phyloP scores from a whole-genome alignment of 2,797 vertebrate species.

The Heliangelus exortis region DNA sequence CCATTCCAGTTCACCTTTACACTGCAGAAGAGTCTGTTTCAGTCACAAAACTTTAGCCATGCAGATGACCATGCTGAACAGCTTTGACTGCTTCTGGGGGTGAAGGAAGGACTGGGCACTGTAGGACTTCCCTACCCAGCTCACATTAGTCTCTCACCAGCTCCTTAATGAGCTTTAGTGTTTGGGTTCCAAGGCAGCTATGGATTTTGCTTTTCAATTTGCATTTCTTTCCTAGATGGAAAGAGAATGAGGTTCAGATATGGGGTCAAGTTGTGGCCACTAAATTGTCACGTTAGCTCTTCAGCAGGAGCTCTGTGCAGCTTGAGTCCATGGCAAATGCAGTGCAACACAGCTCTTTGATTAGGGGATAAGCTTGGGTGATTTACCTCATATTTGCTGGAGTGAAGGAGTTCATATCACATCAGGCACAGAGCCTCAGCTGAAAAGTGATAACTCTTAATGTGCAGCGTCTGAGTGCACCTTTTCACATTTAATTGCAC shows the following conservation, averaged over 20 bases:
- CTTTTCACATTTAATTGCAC: constrained; percentile 16
- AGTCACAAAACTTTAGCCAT: neutral
- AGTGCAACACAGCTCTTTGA: neutral
- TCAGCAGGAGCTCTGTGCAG: neutral
- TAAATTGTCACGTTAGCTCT: neutral
- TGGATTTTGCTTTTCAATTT: constrained; percentile 8
- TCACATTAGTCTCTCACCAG: neutral
- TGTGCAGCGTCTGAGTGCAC: neutral
- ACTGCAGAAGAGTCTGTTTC: neutral
- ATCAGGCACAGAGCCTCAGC: neutral
- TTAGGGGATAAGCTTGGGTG: neutral
- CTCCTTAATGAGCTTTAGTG: neutral
- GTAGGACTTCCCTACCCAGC: neutral
- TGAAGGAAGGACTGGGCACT: neutral
- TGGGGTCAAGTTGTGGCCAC: neutral
- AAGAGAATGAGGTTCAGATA: neutral
- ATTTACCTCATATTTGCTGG: neutral
- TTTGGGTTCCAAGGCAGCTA: neutral
- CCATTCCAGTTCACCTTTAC: neutral
- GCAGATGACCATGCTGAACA: neutral
- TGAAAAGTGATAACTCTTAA: neutral
- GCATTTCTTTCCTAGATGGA: neutral
- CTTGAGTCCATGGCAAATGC: neutral
- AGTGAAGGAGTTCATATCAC: neutral
- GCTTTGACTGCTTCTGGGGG: neutral